These are phyloP conservation scores for Drosophila incognita DNA, from an alignment of 2,888 invertebrate species.

Conservation along the genomic window DNA sequence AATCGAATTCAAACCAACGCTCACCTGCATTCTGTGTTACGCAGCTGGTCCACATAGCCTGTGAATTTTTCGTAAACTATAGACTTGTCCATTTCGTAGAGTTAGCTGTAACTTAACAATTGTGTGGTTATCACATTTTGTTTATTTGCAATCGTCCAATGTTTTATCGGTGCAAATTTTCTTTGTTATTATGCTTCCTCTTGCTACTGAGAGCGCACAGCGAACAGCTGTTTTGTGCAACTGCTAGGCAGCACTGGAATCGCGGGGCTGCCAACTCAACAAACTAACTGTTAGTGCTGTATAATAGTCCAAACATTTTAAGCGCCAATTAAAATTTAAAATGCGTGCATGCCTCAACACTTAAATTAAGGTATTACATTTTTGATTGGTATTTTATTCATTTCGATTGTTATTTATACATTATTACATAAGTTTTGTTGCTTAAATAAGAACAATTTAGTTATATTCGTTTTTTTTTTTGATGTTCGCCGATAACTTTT, in stretches of 20 bases:
- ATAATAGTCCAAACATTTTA: accelerated
- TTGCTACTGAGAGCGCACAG: conserved; percentile 31
- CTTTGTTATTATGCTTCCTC: conserved; percentile 62
- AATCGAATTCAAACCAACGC: conserved; percentile 19
- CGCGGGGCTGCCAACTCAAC: conserved; percentile 26
- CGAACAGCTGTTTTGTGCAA: conserved; percentile 38
- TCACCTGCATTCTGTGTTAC: conserved; percentile 85
- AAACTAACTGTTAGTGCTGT: conserved; percentile 6
- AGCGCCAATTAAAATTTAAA: conserved; percentile 37
- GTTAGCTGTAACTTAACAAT: conserved; percentile 7
- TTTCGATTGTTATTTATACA: conserved; percentile 62
- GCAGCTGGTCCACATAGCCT: conserved; percentile 82
- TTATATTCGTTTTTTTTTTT: conserved; percentile 37
- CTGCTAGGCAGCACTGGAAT: conserved; percentile 39
- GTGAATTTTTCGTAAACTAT: conserved; percentile 81
- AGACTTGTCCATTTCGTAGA: conserved; percentile 77
- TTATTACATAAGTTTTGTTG: conserved; percentile 47
- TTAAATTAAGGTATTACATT: neutral
- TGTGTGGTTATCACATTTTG: conserved; percentile 45
- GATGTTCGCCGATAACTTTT: conserved; percentile 56
- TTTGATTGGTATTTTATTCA: conserved; percentile 47
- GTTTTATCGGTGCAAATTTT: conserved; percentile 30
- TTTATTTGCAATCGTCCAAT: conserved; percentile 29
- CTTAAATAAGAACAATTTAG: conserved; percentile 56
- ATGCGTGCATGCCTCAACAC: neutral